phyloP scores from a whole-genome alignment of 1,140 invertebrate species.

The Bemisia tabaci region DNA sequence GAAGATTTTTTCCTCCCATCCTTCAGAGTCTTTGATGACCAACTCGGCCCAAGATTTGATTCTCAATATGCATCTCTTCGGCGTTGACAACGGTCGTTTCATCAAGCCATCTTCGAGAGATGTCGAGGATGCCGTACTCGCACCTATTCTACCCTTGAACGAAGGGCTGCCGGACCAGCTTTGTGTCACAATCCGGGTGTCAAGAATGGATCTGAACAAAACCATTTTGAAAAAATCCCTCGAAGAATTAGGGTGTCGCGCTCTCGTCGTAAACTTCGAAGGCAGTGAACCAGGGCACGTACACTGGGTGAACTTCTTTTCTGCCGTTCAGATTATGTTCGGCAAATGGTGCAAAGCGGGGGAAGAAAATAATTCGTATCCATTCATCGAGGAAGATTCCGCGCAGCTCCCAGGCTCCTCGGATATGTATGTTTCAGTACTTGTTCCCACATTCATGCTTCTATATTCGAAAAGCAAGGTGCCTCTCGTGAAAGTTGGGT shows the following conservation, averaged over 20 bases:
- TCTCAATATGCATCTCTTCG: background rate
- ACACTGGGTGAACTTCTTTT: background rate
- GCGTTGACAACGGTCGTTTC: background rate
- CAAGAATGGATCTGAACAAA: background rate
- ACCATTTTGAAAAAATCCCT: background rate
- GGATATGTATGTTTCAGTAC: background rate
- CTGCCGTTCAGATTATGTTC: background rate
- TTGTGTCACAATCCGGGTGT: background rate
- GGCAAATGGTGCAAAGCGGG: background rate
- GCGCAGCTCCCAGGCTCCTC: background rate
- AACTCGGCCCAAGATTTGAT: background rate
- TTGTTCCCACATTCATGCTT: background rate
- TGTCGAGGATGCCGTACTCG: background rate
- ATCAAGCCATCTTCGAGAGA: background rate
- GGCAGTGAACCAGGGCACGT: background rate
- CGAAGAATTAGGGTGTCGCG: background rate
- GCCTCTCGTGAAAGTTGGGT: too few relatives aligned
- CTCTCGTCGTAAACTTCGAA: background rate
- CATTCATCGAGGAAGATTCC: background rate
- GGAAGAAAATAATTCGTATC: background rate
- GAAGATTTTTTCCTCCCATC: background rate
- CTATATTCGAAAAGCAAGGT: too few relatives aligned
- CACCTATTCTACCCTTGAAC: background rate
- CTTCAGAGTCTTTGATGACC: background rate
- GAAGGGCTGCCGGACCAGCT: background rate